Evolutionary conservation across 92 coral and sea anemone species (phyloP).

Genomic region (Desmophyllum pertusum): DNA sequence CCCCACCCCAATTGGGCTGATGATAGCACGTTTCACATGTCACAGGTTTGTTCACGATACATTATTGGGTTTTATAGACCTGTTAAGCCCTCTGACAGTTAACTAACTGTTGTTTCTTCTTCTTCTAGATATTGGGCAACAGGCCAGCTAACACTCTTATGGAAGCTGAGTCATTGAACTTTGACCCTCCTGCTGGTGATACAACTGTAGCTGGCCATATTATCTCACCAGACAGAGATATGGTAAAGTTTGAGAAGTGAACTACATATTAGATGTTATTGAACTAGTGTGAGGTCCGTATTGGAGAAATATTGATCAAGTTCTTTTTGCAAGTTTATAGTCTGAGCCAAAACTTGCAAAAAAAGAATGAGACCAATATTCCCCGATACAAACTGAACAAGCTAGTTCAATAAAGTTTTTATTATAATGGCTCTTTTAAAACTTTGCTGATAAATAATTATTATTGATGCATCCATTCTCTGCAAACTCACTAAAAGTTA

Average conservation of each 20-base stretch:
- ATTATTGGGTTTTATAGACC: not conserved
- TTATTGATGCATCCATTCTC: no score
- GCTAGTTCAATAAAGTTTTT: no score
- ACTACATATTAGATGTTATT: not conserved
- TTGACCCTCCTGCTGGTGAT: conserved; percentile 54
- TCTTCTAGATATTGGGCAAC: conserved; percentile 7
- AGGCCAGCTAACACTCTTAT: conserved; percentile 29
- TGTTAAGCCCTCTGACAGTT: not conserved
- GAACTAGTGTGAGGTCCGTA: no score
- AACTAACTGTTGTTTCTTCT: not conserved
- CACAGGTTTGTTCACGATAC: conserved; percentile 54
- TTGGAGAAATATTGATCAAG: no score
- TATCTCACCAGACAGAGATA: not conserved
- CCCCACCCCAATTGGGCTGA: conserved; percentile 38
- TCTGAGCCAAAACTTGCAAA: no score
- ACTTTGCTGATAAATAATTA: no score
- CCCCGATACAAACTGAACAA: no score
- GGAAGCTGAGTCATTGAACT: conserved; percentile 59
- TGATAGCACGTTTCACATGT: conserved; percentile 68
- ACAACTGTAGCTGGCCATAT: not conserved
- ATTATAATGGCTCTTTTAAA: no score
- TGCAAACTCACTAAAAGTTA: no score
- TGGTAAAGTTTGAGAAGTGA: not conserved
- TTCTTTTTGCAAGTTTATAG: no score
- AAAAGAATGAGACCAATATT: no score